A percentile compares a stretch with the other conserved stretches of the same genome.
phyloP scores from a whole-genome alignment of 2,888 invertebrate species.

The Ichneumoninae sp. region DNA sequence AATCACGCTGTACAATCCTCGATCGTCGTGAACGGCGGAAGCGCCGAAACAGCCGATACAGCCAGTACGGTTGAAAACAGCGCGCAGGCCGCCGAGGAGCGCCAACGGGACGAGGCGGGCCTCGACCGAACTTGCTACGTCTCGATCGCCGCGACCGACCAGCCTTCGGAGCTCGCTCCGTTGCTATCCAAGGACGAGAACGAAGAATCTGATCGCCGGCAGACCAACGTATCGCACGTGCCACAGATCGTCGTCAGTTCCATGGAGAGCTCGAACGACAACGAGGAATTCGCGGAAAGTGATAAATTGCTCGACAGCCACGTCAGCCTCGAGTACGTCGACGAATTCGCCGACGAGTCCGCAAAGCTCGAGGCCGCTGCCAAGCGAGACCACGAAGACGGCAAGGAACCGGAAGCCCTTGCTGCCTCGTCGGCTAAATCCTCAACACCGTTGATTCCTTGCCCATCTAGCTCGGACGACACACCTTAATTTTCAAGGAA shows the following conservation, averaged over 20 bases:
- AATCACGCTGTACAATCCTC: conserved; percentile 36
- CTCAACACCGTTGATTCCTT: conserved; percentile 12
- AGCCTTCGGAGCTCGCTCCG: conserved; percentile 20
- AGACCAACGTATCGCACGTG: not conserved
- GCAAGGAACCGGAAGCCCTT: conserved; percentile 9
- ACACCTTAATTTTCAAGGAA: conserved; percentile 19
- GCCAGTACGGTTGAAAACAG: not conserved
- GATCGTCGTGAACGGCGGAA: not conserved
- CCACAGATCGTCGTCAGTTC: not conserved
- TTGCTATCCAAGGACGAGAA: conserved; percentile 44
- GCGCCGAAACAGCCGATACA: not conserved
- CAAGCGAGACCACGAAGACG: conserved; percentile 5
- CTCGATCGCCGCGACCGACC: not conserved
- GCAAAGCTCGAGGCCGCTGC: not conserved
- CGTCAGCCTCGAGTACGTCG: conserved; percentile 51
- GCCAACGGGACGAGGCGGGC: not conserved
- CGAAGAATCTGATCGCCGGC: not conserved
- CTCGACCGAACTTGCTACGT: conserved; percentile 10
- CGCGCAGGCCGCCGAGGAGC: conserved; percentile 17
- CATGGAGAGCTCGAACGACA: conserved; percentile 11
- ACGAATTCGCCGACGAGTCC: conserved; percentile 25
- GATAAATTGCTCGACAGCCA: conserved; percentile 24
- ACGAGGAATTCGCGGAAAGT: conserved; percentile 15
- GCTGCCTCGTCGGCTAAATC: conserved; percentile 1
- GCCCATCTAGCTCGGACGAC: not conserved